A percentile compares a stretch with the other conserved stretches of the same genome.
phyloP scores from a whole-genome alignment of 2,113 vertebrate genomes.

The Melanotaenia duboulayi region DNA sequence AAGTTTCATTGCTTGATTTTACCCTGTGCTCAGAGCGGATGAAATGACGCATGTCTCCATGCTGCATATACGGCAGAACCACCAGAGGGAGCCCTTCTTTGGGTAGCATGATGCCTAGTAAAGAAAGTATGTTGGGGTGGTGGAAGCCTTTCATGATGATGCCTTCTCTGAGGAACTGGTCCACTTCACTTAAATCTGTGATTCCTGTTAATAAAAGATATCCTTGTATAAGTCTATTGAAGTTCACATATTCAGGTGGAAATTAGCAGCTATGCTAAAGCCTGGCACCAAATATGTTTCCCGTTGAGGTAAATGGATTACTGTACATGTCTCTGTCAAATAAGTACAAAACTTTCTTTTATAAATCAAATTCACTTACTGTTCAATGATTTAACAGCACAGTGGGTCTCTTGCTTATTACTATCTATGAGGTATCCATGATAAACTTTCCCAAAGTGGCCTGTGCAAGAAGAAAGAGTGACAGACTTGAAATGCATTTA shows the following conservation, averaged over 20 bases:
- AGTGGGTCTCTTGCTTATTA: constrained; percentile 86
- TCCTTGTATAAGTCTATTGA: background rate
- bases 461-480: constrained; percentile 67
- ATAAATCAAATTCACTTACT: constrained; percentile 79
- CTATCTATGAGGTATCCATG: constrained; percentile 90
- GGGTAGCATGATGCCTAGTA: constrained; percentile 92
- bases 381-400: constrained; percentile 94
- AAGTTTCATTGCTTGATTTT: constrained; percentile 37
- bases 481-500: background rate
- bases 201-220: constrained; percentile 82
- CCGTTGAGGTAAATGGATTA: too few relatives aligned
- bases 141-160: constrained; percentile 96
- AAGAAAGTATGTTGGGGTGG: constrained; percentile 90
- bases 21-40: constrained; percentile 91
- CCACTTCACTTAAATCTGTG: constrained; percentile 92
- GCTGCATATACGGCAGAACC: constrained; percentile 94
- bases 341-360: background rate
- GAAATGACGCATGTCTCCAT: constrained; percentile 93
- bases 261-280: too few relatives aligned
- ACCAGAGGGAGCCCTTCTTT: constrained; percentile 90
- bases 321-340: too few relatives aligned
- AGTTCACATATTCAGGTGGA: too few relatives aligned
- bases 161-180: constrained; percentile 94
- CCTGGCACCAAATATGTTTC: too few relatives aligned
- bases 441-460: constrained; percentile 96